A percentile compares a stretch with the other conserved stretches of the same genome.
phyloP scores from a whole-genome alignment of 1,140 invertebrate genomes.

The Macrotrachela quadricornifera region DNA sequence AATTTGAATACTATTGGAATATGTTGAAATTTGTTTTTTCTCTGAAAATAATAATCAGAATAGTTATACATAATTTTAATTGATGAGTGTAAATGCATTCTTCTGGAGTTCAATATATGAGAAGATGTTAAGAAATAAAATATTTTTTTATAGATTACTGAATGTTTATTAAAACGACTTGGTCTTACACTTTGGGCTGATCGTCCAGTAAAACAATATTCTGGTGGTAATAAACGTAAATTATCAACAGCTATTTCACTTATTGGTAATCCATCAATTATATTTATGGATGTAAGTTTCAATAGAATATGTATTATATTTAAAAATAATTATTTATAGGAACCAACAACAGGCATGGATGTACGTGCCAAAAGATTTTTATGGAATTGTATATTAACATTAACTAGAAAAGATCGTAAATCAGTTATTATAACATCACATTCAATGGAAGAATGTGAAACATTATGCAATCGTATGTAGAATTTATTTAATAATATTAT shows the following conservation, averaged over 20 bases:
- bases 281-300: slow-evolving; percentile 39
- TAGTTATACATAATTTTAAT: too few species aligned
- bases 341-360: slow-evolving; percentile 7
- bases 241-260: slow-evolving; percentile 66
- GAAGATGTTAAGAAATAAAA: too few species aligned
- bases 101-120: too few species aligned
- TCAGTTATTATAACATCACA: slow-evolving; percentile 1
- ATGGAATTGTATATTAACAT: not conserved
- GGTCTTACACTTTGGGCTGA: not conserved
- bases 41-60: slow-evolving; percentile 15
- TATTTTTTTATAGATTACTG: not conserved
- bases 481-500: not conserved
- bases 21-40: not conserved
- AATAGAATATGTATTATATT: not conserved
- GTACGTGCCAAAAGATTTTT: not conserved
- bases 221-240: slow-evolving; percentile 60
- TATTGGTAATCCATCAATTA: slow-evolving; percentile 45
- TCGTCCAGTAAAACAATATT: not conserved
- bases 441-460: slow-evolving; percentile 22
- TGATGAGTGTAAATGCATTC: too few species aligned
- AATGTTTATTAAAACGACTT: slow-evolving; percentile 10
- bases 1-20: too few species aligned
- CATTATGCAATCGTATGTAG: slow-evolving; percentile 18
- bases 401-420: slow-evolving; percentile 8
- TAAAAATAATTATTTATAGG: slow-evolving; percentile 12